Evolutionary conservation across 2,888 invertebrate genomes (phyloP).

Genomic region (Trachelus troglodyta): DNA sequence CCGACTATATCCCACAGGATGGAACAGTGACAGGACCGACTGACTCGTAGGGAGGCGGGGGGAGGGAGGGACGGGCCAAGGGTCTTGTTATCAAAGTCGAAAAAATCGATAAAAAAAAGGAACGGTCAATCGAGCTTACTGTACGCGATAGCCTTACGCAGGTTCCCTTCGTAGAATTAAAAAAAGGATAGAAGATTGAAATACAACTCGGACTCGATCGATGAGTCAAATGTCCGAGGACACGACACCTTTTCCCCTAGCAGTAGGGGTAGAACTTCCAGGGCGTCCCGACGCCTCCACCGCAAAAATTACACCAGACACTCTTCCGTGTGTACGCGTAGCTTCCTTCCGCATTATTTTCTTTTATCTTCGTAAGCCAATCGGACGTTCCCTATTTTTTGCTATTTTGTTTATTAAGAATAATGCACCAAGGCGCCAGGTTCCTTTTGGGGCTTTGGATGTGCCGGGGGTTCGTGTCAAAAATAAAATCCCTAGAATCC

Average conservation of each 20-base stretch:
- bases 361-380: not conserved
- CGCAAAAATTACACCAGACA: not conserved
- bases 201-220: not conserved
- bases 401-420: not conserved
- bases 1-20: conserved; percentile 12
- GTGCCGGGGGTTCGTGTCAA: not conserved
- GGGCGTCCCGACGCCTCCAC: not conserved
- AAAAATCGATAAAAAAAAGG: not conserved
- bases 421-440: not conserved
- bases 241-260: not conserved
- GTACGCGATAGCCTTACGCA: too few relatives aligned
- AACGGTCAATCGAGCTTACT: too few relatives aligned
- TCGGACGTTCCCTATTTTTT: not conserved
- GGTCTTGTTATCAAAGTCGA: not conserved
- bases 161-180: too few relatives aligned
- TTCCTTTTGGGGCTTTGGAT: not conserved
- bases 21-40: not conserved
- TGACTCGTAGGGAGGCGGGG: not conserved
- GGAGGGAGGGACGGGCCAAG: conserved; percentile 12
- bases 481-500: not conserved
- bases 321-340: not conserved
- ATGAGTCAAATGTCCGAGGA: not conserved
- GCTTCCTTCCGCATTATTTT: not conserved
- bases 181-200: not conserved
- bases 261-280: not conserved